Base-by-base conservation (phyloP, 2,113 vertebrate genomes). In the Stegostoma tigrinum region DNA sequence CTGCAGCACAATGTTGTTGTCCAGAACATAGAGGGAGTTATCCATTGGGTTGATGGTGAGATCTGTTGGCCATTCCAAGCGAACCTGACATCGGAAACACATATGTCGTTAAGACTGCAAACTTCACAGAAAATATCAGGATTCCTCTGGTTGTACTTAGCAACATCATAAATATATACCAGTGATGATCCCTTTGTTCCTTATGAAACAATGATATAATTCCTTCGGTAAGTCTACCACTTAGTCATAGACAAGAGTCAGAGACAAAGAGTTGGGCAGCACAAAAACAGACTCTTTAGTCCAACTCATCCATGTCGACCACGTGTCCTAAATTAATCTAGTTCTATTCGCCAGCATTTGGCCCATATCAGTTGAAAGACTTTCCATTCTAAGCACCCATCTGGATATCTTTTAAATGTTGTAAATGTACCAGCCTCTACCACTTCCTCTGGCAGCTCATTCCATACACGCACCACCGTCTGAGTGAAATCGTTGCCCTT, bases 41-140 rank as follows among this genome's bases (percentile, higher is more conserved):
- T 99, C 99, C 98, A 99, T 98, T 0, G 99, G 99, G 97, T 99
- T 99, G 89, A 99, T 98, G 8, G 99, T 98, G 1, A 99, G 97
- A 96, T 99, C 99, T 3, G 99, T 99, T 45, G 99, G 99, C 99
- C 99, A 99, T 96, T 99, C 99, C 97, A 99, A 97, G 96, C 98
- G 98, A 68, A 99, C 99, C 99, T 99, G 96, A 90, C 96, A 52
- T 96, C 34, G 42, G 27, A 95, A 75, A 72, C 38, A 93, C 89
- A 52, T 15, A 52, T 7, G 14, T 15, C 34, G 21, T 95, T 52
- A 95, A 48, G 38, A 68, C 12, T 95, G 5, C 10, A 52, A 14
- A 72, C 17, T 42, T 94, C 21, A 66, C 64, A 42, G 34, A 67
- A 64, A n/a, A 19, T n/a, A 15, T 38, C 30, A n/a, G 27, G 66